Percentiles rank a stretch among this genome's conserved stretches.
Evolutionary conservation across 1,140 invertebrate genomes (phyloP).

Genomic region (Cyphomyrmex costatus): DNA sequence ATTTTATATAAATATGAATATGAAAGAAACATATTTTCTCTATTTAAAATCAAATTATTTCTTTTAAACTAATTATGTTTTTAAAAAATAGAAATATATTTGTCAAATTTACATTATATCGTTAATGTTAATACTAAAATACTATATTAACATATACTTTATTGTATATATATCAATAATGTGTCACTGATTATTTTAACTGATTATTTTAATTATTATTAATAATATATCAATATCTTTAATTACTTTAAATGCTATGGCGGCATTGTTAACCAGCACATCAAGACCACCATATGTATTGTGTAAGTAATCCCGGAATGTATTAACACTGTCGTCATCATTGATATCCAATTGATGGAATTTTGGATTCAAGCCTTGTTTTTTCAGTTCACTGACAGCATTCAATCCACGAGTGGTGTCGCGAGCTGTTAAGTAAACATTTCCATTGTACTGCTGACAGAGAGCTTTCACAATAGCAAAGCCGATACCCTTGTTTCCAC

Average conservation of each 20-base stretch:
- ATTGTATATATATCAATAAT: too few species aligned
- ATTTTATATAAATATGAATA: not conserved
- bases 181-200: too few species aligned
- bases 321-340: slow-evolving; percentile 59
- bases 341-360: slow-evolving; percentile 70
- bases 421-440: slow-evolving; percentile 89
- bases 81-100: not conserved
- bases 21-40: not conserved
- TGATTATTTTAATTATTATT: too few species aligned
- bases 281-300: slow-evolving; percentile 92
- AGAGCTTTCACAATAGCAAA: slow-evolving; percentile 88
- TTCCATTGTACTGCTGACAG: slow-evolving; percentile 89
- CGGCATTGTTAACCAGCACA: slow-evolving; percentile 95
- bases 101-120: too few species aligned
- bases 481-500: slow-evolving; percentile 89
- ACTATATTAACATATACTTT: too few species aligned
- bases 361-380: slow-evolving; percentile 51
- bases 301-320: slow-evolving; percentile 87
- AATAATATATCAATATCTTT: not conserved
- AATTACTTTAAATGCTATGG: slow-evolving; percentile 90
- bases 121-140: too few species aligned
- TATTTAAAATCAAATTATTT: not conserved
- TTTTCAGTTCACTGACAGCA: slow-evolving; percentile 85
- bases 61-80: slow-evolving; percentile 2
- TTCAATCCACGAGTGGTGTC: slow-evolving; percentile 87